Percentiles rank a stretch among this genome's conserved stretches.
phyloP scores from a whole-genome alignment of 2,797 vertebrate genomes.

The Chanos chanos region DNA sequence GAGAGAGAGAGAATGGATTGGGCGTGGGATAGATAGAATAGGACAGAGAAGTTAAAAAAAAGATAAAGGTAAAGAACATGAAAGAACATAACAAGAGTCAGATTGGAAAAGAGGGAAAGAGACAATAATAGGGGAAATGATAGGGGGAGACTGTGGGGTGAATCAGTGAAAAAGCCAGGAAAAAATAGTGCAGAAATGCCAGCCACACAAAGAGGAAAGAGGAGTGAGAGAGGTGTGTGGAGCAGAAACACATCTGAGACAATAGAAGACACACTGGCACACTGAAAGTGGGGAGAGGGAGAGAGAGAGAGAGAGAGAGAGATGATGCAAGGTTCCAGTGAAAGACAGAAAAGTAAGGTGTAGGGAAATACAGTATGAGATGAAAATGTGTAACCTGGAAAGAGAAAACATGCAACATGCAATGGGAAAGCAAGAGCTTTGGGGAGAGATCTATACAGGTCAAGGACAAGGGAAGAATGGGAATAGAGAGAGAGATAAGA shows the following conservation, averaged over 20 bases:
- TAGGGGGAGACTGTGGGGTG: neutral
- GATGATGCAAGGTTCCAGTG: no score
- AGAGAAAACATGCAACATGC: no score
- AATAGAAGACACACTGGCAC: neutral
- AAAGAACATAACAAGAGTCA: neutral
- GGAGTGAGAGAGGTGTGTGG: neutral
- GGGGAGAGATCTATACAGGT: constrained; percentile 28
- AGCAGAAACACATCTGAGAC: neutral
- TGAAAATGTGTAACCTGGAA: neutral
- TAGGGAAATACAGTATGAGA: neutral
- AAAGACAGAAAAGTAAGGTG: neutral
- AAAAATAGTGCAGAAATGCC: neutral
- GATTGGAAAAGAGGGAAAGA: neutral
- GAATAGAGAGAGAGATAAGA: constrained; percentile 31
- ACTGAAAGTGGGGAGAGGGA: neutral
- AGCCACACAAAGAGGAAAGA: neutral
- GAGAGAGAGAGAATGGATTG: constrained; percentile 9
- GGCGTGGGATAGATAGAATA: neutral
- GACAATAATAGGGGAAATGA: neutral
- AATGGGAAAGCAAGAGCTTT: constrained; percentile 21
- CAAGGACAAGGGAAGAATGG: constrained; percentile 42
- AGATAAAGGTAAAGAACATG: neutral
- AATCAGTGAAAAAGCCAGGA: constrained; percentile 6
- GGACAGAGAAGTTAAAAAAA: neutral
- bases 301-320: neutral